These are phyloP conservation scores for Cynaeus angustus DNA, from an alignment of 2,888 invertebrate species.

Conservation along the genomic window DNA sequence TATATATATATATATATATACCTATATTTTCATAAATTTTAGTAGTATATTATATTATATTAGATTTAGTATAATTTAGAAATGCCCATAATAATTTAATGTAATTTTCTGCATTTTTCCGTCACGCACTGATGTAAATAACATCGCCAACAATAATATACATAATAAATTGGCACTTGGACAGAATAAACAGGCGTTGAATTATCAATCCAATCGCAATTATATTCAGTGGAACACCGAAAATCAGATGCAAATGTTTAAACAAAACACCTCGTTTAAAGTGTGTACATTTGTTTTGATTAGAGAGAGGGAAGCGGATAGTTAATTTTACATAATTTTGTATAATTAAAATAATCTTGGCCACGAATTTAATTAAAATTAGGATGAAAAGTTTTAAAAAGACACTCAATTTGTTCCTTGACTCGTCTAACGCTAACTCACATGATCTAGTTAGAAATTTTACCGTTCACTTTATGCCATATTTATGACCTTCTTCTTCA, in stretches of 20 bases:
- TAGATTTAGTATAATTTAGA: no score
- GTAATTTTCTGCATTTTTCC: no score
- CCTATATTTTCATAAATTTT: no score
- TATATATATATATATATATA: no score
- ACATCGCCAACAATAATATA: no score
- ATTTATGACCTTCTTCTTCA: neutral
- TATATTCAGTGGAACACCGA: neutral
- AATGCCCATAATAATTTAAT: no score
- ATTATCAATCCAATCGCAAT: neutral
- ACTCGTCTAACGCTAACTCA: neutral
- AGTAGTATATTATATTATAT: no score
- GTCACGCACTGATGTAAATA: no score
- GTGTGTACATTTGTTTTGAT: neutral
- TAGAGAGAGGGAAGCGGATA: neutral
- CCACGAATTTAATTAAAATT: slow-evolving; percentile 1
- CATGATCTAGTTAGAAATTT: neutral
- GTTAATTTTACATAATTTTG: neutral
- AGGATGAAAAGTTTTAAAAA: neutral
- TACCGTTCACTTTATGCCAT: neutral
- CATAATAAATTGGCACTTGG: no score
- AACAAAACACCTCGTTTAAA: slow-evolving; percentile 2
- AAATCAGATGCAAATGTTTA: slow-evolving; percentile 1
- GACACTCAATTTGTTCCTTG: neutral
- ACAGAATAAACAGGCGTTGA: neutral
- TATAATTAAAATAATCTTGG: neutral